These are phyloP conservation scores for Eremophila alpestris DNA, from an alignment of 2,797 vertebrate species.

Conservation along the genomic window DNA sequence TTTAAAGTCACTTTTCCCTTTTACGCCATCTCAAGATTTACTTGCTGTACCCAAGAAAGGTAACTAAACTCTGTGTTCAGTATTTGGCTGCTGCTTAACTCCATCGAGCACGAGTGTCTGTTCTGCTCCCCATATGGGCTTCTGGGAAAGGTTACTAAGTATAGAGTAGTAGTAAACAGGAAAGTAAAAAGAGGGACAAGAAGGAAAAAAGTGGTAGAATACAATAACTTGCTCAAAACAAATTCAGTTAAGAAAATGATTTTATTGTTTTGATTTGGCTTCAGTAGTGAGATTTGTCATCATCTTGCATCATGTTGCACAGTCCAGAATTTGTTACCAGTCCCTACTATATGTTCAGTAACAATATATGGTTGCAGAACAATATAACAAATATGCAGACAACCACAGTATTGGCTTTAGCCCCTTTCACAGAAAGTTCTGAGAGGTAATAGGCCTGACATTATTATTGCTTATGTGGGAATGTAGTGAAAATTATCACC, in stretches of 20 bases:
- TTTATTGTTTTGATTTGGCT: background rate
- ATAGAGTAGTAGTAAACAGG: background rate
- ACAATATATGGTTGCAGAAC: background rate
- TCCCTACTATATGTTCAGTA: background rate
- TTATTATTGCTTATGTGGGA: background rate
- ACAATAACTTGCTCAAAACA: background rate
- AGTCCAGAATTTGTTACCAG: background rate
- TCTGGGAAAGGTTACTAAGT: background rate
- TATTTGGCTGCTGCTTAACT: background rate
- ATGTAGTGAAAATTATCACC: background rate
- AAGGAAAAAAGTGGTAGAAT: rapidly evolving
- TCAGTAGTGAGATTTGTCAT: background rate
- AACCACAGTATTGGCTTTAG: background rate
- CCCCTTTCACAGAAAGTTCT: background rate
- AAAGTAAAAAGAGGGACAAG: background rate
- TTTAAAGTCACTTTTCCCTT: background rate
- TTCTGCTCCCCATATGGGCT: background rate
- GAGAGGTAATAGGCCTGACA: background rate
- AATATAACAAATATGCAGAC: background rate
- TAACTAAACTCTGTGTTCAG: background rate
- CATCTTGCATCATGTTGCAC: background rate
- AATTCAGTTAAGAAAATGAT: background rate
- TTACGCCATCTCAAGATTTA: background rate
- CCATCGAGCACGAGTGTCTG: background rate
- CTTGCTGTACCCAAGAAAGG: background rate